Evolutionary conservation across 2,797 vertebrate genomes (phyloP), one percentile per base, ranked within the genome.

Genomic region (Uromys caudimaculatus): DNA sequence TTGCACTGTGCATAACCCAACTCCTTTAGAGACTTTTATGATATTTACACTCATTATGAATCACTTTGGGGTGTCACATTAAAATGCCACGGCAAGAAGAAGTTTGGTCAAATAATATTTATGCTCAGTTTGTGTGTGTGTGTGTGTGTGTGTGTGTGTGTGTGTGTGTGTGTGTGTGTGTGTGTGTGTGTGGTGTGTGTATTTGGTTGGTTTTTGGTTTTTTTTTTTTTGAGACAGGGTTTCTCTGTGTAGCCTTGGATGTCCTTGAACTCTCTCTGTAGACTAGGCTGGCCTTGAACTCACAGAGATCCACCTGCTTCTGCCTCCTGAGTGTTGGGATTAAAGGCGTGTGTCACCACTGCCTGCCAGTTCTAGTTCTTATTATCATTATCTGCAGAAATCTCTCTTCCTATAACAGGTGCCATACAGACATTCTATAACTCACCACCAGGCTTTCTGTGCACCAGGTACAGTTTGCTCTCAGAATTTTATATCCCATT

Each of bases 51-150:
- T 91, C 11, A 27, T 73, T 44, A 52, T 11, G 56, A 77, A 47
- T n/a, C n/a, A 73, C 50, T 38, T 56, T 56, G n/a, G n/a, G n/a
- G 16, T 87, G 54, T 64, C 12, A 82, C 47, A 13, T n/a, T 88
- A 69, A 89, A 94, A 92, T 23, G 41, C 10, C 64, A 1, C 76
- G 44, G 29, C 24, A 77, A 95, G 17, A 2, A 95, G 17, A 2
- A 47, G 35, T 90, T 10, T 86, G 24, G 4, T 54, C 35, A 84
- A 96, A 84, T 41, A 84, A 75, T 62, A 35, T 90, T 86, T 91
- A 64, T 82, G 76, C 54, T 87, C 78, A 64, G 38, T 50, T 1
- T 62, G 60, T 60, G 24, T 29, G 60, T 62, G 60, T 64, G 29
- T 32, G 62, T 32, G 29, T 64, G 62, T 32, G 62, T 64, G 27